Evolutionary conservation across 2,888 invertebrate species (phyloP), one percentile per base, ranked within the genome.

Genomic region (Lucinisca nassula): DNA sequence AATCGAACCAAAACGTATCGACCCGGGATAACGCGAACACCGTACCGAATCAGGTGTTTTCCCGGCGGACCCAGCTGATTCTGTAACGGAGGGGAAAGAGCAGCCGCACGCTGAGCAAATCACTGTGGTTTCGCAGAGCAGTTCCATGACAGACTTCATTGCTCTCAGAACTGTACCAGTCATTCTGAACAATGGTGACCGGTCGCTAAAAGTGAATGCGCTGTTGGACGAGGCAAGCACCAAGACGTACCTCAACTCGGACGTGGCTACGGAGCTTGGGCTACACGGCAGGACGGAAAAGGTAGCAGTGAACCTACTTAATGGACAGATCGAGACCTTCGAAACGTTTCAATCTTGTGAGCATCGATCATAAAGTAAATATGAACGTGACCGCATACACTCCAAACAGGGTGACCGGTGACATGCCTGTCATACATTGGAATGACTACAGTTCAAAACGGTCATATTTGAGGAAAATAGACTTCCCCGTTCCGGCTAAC

Each of bases 161-260:
- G 74, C 79, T 6, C 37, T 87, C 17, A n/a, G 82, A 72, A 89
- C 82, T 6, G 80, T 89, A 4, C 87, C 89, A 30, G 77, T 87
- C 12, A 79, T 85, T 4, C 3, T 87, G 35, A 77, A 45, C 38
- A 74, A 74, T 24, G 82, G 77, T 17, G 35, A 70, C 14, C 49
- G 58, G 35, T 72, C 45, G 14, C 0, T 88, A 0, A 76, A 83
- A 55, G 70, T 88, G 1, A 91, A 91, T 72, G 90, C 91, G 10
- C 27, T 90, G 40, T 51, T 91, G 21, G 89, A 84, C 80, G 91
- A 91, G 81, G 91, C 83, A 0, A 91, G 89, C 38, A 90, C 89
- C 14, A 82, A 84, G 45, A 88, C 90, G 24, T 90, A 89, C 70
- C 49, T 90, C 3, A 88, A 90, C 75, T 37, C 55, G 1, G 86